phyloP scores from a whole-genome alignment of 2,888 invertebrate genomes.

The Pecten maximus region DNA sequence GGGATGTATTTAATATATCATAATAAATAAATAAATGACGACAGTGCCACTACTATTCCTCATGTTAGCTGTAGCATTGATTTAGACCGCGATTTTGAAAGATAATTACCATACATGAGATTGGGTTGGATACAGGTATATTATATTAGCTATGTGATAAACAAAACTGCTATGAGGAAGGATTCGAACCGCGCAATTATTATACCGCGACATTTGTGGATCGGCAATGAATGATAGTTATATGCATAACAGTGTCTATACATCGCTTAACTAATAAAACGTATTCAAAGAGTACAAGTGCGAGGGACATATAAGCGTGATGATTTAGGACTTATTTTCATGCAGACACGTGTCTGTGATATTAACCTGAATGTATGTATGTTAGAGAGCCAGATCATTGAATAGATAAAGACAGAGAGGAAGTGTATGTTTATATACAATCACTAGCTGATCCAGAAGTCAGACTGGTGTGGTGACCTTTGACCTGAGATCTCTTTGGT shows the following conservation, averaged over 20 bases:
- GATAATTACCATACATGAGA: no score
- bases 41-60: no score
- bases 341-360: not conserved
- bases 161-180: no score
- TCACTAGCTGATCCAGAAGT: not conserved
- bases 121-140: no score
- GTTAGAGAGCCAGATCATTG: not conserved
- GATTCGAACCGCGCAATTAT: not conserved
- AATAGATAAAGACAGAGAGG: not conserved
- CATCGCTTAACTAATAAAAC: no score
- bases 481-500: constrained; percentile 1
- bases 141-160: no score
- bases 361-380: not conserved
- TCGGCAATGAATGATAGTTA: not conserved
- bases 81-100: no score
- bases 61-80: no score
- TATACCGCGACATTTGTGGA: not conserved
- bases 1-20: no score
- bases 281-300: not conserved
- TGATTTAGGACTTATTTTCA: not conserved
- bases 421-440: constrained; percentile 12
- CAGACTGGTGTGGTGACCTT: not conserved
- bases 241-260: not conserved
- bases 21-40: no score
- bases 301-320: not conserved